Percentiles rank a stretch among this genome's conserved stretches.
Conservation (phyloP, 37 sponge, comb jelly and placozoan genomes). For the Corticium candelabrum region DNA sequence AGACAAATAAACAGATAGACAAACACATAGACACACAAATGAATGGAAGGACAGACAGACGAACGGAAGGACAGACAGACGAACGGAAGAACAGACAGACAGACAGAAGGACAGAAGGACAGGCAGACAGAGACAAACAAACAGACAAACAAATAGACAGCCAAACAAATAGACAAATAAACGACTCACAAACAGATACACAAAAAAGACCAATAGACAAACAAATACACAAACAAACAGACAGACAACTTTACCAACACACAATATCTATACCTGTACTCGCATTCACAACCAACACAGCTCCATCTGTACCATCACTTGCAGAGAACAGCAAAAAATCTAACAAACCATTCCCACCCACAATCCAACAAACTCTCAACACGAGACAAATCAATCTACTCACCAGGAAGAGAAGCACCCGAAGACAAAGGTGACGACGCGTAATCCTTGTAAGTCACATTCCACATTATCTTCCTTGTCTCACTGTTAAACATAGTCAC, state of each 20-base stretch:
- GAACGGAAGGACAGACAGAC: neutral
- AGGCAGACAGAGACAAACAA: too few species aligned
- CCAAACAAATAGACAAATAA: too few species aligned
- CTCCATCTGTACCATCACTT: neutral
- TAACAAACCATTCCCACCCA: neutral
- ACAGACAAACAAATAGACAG: too few species aligned
- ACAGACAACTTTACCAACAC: neutral
- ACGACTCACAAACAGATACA: too few species aligned
- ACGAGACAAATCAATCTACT: too few species aligned
- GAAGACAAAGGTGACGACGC: neutral
- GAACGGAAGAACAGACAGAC: too few species aligned
- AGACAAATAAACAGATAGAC: neutral
- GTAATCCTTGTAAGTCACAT: neutral
- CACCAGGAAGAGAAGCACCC: too few species aligned
- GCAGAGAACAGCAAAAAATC: neutral
- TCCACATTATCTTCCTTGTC: conserved; percentile 33
- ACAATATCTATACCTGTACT: neutral
- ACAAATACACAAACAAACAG: neutral
- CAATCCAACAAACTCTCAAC: too few species aligned
- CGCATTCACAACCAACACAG: neutral
- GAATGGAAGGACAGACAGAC: neutral
- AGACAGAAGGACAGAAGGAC: too few species aligned
- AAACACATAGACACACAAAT: neutral
- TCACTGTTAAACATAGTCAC: conserved; percentile 44
- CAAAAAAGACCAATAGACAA: too few species aligned